phyloP scores from a whole-genome alignment of 2,888 invertebrate species.

The Epistrophella euchroma region DNA sequence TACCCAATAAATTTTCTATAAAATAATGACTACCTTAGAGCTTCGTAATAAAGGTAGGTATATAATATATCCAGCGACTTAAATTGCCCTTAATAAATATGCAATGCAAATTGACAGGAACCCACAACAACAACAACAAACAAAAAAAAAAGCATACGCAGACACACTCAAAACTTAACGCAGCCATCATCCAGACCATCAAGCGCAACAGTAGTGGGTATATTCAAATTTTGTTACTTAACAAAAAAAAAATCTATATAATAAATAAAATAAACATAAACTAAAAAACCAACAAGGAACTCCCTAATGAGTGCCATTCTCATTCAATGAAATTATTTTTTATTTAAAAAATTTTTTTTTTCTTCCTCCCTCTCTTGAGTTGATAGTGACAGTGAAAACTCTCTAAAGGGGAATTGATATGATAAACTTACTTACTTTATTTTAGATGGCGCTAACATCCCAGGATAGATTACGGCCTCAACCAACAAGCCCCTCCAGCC shows the following conservation, averaged over 20 bases:
- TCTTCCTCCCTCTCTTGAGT: constrained; percentile 14
- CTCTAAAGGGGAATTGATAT: neutral
- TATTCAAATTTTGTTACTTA: constrained; percentile 66
- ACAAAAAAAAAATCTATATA: neutral
- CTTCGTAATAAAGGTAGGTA: neutral
- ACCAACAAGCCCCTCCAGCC: too few species aligned
- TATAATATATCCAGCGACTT: constrained; percentile 28
- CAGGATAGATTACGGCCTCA: too few species aligned
- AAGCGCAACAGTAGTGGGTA: neutral
- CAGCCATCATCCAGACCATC: constrained; percentile 21
- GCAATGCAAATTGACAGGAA: constrained; percentile 74
- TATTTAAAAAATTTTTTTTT: constrained; percentile 2
- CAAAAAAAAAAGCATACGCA: constrained; percentile 26
- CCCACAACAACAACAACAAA: constrained; percentile 26
- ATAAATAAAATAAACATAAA: constrained; percentile 36
- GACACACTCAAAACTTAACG: constrained; percentile 42
- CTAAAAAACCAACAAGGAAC: constrained; percentile 49
- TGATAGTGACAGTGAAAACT: neutral
- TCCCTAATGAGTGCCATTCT: constrained; percentile 72
- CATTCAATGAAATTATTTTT: constrained; percentile 57
- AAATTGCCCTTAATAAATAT: constrained; percentile 75
- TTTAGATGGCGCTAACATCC: too few species aligned
- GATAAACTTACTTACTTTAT: too few species aligned
- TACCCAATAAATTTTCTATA: constrained; percentile 72
- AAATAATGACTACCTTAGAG: constrained; percentile 73